Percentiles rank a stretch among this genome's conserved stretches.
phyloP scores from a whole-genome alignment of 2,797 vertebrate genomes.

The Eidolon dupreanum region DNA sequence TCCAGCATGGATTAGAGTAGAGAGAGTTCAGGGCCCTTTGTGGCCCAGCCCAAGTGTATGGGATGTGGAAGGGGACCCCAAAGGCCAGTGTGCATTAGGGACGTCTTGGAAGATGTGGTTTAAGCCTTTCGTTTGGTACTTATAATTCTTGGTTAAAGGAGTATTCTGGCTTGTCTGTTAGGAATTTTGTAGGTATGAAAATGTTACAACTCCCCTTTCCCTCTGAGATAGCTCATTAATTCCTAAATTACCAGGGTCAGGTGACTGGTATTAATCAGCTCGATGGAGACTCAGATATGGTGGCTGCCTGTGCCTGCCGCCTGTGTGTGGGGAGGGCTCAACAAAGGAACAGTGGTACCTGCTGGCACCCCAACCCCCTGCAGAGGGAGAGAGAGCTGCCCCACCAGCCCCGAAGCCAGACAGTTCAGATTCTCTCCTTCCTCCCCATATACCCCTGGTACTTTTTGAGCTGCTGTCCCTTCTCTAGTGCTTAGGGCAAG shows the following conservation, averaged over 20 bases:
- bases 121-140: neutral
- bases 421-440: no score
- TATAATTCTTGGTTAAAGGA: neutral
- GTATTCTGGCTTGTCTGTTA: neutral
- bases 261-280: no score
- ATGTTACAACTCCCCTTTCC: neutral
- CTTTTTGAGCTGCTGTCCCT: no score
- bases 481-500: no score
- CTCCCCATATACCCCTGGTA: no score
- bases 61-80: neutral
- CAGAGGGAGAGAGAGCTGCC: no score
- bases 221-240: neutral
- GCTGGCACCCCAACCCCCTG: no score
- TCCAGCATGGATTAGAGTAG: neutral
- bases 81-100: neutral
- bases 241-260: neutral
- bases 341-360: no score
- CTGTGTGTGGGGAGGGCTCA: no score
- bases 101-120: neutral
- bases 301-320: no score
- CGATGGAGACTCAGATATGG: no score
- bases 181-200: neutral
- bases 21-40: neutral
- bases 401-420: no score
- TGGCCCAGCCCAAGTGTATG: neutral